These are phyloP conservation scores for Papilio helenus DNA, from an alignment of 1,140 invertebrate species.

Conservation along the genomic window DNA sequence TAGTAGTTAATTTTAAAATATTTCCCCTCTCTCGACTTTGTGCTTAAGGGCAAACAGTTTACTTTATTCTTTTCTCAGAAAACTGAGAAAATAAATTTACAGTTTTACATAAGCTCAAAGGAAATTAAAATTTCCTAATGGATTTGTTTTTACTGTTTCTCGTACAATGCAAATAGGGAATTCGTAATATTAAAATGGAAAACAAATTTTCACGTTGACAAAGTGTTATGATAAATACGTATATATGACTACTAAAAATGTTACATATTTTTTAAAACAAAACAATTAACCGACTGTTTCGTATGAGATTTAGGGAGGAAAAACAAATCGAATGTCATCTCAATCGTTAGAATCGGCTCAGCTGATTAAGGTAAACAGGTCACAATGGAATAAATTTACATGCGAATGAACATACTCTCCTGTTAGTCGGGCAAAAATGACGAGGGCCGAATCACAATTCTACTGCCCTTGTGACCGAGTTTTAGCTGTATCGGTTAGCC, in stretches of 20 bases:
- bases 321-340: neutral
- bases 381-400: no score
- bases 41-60: neutral
- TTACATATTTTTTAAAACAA: neutral
- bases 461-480: neutral
- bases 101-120: neutral
- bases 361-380: neutral
- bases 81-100: constrained; percentile 5
- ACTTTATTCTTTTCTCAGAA: neutral
- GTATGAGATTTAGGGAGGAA: neutral
- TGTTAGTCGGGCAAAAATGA: neutral
- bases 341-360: neutral
- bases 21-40: neutral
- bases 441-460: neutral
- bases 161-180: no score
- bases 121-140: neutral
- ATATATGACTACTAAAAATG: neutral
- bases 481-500: neutral
- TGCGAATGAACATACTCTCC: neutral
- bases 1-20: neutral
- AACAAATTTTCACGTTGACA: neutral
- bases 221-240: neutral
- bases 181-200: neutral
- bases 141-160: neutral
- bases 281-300: neutral